These are phyloP conservation scores for Poecilus cupreus DNA, from an alignment of 2,888 invertebrate species.

Conservation along the genomic window DNA sequence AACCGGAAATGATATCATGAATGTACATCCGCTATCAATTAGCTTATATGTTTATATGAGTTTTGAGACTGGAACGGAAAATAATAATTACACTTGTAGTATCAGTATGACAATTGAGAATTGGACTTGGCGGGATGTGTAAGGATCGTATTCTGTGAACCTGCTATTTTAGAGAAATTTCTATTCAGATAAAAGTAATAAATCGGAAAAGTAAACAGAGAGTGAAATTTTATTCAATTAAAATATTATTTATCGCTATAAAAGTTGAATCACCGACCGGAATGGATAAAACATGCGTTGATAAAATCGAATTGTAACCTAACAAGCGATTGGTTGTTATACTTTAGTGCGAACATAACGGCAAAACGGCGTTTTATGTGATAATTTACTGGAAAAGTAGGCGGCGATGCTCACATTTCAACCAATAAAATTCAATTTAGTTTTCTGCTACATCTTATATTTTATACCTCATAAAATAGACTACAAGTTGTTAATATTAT, in stretches of 20 bases:
- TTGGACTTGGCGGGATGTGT: background rate
- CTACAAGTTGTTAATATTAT: too few relatives aligned
- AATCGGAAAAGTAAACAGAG: conserved; percentile 34
- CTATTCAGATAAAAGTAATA: conserved; percentile 39
- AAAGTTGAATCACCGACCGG: conserved; percentile 9
- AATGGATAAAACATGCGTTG: conserved; percentile 27
- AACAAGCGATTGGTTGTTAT: conserved; percentile 35
- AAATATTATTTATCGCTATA: conserved; percentile 54
- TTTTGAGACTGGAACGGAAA: too few relatives aligned
- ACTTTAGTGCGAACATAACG: conserved; percentile 8
- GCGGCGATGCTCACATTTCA: background rate
- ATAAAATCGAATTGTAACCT: conserved; percentile 44
- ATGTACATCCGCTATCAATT: too few relatives aligned
- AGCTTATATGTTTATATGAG: too few relatives aligned
- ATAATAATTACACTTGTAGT: too few relatives aligned
- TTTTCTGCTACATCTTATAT: too few relatives aligned
- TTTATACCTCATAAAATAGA: too few relatives aligned
- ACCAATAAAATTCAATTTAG: background rate
- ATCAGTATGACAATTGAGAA: background rate
- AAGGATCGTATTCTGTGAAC: background rate
- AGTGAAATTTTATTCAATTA: conserved; percentile 53
- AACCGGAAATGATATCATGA: too few relatives aligned
- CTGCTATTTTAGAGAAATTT: conserved; percentile 39
- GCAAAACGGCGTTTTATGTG: background rate
- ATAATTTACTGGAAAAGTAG: background rate